Percentiles rank a stretch among this genome's conserved stretches.
Evolutionary conservation across 2,888 invertebrate genomes (phyloP).

Genomic region (Acheta domesticus): DNA sequence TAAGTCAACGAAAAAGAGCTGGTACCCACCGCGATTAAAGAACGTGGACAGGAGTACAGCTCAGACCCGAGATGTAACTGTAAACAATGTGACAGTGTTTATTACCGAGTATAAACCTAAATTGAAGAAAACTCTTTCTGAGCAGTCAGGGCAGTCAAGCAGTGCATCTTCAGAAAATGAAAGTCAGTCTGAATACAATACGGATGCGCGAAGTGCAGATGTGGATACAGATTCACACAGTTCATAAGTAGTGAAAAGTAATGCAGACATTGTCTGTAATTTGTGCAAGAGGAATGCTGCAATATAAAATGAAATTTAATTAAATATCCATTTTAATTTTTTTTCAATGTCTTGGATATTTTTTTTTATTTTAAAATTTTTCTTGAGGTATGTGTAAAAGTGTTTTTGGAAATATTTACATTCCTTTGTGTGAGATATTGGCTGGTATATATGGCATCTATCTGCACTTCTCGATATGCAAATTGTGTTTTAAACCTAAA

Average conservation of each 20-base stretch:
- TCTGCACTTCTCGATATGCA: not conserved
- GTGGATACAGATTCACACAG: conserved; percentile 46
- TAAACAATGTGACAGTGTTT: conserved; percentile 94
- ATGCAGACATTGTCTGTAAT: not conserved
- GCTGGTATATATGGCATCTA: not conserved
- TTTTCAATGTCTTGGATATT: no score
- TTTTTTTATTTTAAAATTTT: not conserved
- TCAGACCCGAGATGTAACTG: conserved; percentile 91
- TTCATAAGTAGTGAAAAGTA: conserved; percentile 30
- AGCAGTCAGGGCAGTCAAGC: conserved; percentile 50
- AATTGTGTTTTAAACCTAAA: not conserved
- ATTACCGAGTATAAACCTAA: conserved; percentile 95
- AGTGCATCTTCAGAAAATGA: conserved; percentile 52
- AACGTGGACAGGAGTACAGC: conserved; percentile 91
- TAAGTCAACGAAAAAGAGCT: conserved; percentile 45
- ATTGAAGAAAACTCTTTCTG: conserved; percentile 42
- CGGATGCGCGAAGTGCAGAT: conserved; percentile 50
- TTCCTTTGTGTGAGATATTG: not conserved
- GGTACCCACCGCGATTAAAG: conserved; percentile 69
- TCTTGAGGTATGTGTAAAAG: not conserved
- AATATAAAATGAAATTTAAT: no score
- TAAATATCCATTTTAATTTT: no score
- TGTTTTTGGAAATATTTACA: no score
- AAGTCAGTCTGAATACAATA: conserved; percentile 52
- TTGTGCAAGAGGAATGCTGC: no score